Percentiles rank a stretch among this genome's conserved stretches.
phyloP scores from a whole-genome alignment of 2,797 vertebrate genomes.

The Pelodytes ibericus region DNA sequence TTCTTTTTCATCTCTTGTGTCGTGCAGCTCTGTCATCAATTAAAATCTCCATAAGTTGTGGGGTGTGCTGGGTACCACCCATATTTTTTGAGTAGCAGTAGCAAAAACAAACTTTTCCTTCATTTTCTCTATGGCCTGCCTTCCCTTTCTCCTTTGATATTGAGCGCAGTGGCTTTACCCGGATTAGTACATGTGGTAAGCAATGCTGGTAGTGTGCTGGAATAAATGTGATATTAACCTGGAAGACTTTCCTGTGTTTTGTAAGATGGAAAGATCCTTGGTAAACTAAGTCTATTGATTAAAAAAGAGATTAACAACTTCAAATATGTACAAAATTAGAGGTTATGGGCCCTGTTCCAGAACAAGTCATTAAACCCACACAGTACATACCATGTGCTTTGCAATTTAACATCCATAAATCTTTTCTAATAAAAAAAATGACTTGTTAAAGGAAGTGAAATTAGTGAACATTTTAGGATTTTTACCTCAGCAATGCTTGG shows the following conservation, averaged over 20 bases:
- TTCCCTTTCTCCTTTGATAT: too few species aligned
- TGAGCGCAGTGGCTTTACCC: too few species aligned
- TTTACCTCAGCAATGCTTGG: conserved; percentile 40
- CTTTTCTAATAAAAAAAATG: conserved; percentile 50
- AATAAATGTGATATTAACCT: not conserved
- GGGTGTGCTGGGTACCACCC: too few species aligned
- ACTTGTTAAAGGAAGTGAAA: conserved; percentile 50
- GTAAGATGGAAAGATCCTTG: conserved; percentile 7
- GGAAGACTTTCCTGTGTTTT: conserved; percentile 12
- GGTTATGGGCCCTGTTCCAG: conserved; percentile 43
- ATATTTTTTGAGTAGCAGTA: too few species aligned
- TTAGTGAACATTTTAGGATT: conserved; percentile 49
- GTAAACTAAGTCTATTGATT: conserved; percentile 28
- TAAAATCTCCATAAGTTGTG: too few species aligned
- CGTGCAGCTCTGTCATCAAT: too few species aligned
- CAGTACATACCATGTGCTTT: conserved; percentile 28
- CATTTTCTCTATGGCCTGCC: too few species aligned
- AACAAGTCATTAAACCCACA: conserved; percentile 42
- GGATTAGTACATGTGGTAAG: conserved; percentile 13
- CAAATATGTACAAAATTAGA: conserved; percentile 44
- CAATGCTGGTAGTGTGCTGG: conserved; percentile 10
- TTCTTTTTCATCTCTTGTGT: too few species aligned
- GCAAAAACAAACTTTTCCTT: too few species aligned
- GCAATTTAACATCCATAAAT: conserved; percentile 45
- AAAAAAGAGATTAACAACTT: conserved; percentile 34